Conservation (phyloP, 2,113 vertebrate genomes). For the Mus pahari region DNA sequence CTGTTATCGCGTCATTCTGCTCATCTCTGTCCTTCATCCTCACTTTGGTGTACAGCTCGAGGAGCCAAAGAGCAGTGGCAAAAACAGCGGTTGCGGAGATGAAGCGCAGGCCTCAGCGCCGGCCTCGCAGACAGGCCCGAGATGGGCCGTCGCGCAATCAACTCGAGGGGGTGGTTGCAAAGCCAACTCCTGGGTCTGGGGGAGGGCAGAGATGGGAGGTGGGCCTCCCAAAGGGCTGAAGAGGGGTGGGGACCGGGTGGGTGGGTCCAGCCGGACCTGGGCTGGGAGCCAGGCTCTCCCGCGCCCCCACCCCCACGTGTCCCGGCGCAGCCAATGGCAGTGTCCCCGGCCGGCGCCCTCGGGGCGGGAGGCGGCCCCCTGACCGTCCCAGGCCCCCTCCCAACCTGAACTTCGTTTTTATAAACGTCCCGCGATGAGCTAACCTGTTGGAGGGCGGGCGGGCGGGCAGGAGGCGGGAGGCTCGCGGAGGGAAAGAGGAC, state of each 20-base stretch:
- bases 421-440: slow-evolving; percentile 89
- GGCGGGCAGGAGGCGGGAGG: slow-evolving; percentile 81
- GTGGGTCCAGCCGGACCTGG: slow-evolving; percentile 77
- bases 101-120: slow-evolving; percentile 70
- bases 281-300: slow-evolving; percentile 74
- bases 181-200: slow-evolving; percentile 48
- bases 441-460: slow-evolving; percentile 86
- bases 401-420: slow-evolving; percentile 88
- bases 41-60: not conserved
- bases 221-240: slow-evolving; percentile 26
- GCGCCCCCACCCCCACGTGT: slow-evolving; percentile 84
- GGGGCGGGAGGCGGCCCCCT: slow-evolving; percentile 85
- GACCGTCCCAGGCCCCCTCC: slow-evolving; percentile 84
- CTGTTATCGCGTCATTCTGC: not conserved
- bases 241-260: slow-evolving; percentile 60
- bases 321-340: slow-evolving; percentile 84
- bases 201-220: slow-evolving; percentile 65
- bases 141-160: slow-evolving; percentile 70
- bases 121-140: slow-evolving; percentile 67
- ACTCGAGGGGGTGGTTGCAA: slow-evolving; percentile 56
- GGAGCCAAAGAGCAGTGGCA: slow-evolving; percentile 62
- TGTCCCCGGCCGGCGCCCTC: slow-evolving; percentile 80
- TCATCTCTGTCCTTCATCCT: slow-evolving; percentile 51
- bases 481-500: slow-evolving; percentile 69
- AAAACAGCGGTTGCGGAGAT: slow-evolving; percentile 18